Conservation (phyloP, 2,113 vertebrate genomes). For the Labrus mixtus region DNA sequence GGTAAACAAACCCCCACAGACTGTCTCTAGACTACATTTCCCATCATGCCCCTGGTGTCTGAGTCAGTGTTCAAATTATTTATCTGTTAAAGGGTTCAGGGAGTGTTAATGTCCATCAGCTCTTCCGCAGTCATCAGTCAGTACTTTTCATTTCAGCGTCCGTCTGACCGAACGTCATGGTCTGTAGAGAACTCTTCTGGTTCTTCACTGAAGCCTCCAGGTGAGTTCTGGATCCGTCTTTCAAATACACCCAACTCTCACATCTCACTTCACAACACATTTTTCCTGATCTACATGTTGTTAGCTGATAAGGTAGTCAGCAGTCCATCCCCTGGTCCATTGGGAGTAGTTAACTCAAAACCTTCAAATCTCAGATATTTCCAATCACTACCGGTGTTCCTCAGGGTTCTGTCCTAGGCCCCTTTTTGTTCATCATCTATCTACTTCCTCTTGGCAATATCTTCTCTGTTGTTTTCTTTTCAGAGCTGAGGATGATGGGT, state of each 20-base stretch:
- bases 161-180: background rate
- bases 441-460: too few species aligned
- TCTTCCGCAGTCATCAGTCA: background rate
- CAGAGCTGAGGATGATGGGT: constrained; percentile 70
- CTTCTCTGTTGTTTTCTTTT: background rate
- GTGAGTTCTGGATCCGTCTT: constrained; percentile 1
- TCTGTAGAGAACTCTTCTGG: constrained; percentile 6
- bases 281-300: too few species aligned
- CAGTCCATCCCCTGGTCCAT: too few species aligned
- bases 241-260: background rate
- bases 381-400: too few species aligned
- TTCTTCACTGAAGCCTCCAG: constrained; percentile 23
- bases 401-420: too few species aligned
- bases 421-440: too few species aligned
- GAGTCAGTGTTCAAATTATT: background rate
- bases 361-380: too few species aligned
- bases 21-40: constrained; percentile 12
- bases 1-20: constrained; percentile 16
- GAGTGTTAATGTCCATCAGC: too few species aligned
- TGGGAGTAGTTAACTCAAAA: too few species aligned
- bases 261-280: too few species aligned
- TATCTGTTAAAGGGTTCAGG: background rate
- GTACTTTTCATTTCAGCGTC: constrained; percentile 28
- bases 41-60: background rate
- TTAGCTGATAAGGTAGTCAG: too few species aligned